A percentile compares a stretch with the other conserved stretches of the same genome.
Evolutionary conservation across 1,140 invertebrate genomes (phyloP).

Genomic region (Leptoteleia sp.): DNA sequence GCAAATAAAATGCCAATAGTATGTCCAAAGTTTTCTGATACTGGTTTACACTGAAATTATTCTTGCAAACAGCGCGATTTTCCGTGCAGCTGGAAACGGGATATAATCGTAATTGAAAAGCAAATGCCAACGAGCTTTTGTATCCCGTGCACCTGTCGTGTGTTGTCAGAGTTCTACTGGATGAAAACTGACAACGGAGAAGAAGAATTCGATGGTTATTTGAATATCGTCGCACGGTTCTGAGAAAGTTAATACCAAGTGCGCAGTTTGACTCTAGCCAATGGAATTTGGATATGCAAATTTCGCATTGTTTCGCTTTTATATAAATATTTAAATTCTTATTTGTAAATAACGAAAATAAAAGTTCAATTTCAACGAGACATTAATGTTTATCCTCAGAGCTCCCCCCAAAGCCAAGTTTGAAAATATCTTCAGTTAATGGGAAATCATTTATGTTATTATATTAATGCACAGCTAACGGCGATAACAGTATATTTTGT

Average conservation of each 20-base stretch:
- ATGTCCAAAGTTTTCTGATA: neutral
- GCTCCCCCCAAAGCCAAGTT: too few species aligned
- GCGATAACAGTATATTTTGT: too few species aligned
- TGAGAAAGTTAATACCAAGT: slow-evolving; percentile 22
- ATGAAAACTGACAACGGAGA: slow-evolving; percentile 21
- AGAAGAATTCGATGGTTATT: slow-evolving; percentile 28
- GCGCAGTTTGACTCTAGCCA: slow-evolving; percentile 7
- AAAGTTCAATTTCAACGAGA: too few species aligned
- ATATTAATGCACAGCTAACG: too few species aligned
- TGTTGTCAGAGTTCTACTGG: slow-evolving; percentile 32
- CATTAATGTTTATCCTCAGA: too few species aligned
- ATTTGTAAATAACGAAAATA: too few species aligned
- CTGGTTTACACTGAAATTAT: slow-evolving; percentile 7
- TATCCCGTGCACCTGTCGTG: slow-evolving; percentile 18
- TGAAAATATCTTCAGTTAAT: too few species aligned
- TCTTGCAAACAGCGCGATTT: slow-evolving; percentile 12
- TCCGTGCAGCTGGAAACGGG: slow-evolving; percentile 8
- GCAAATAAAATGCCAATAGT: too few species aligned
- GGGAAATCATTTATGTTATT: too few species aligned
- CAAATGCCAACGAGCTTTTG: slow-evolving; percentile 14
- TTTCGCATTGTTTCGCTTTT: neutral
- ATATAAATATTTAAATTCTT: slow-evolving; percentile 10
- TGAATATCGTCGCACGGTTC: slow-evolving; percentile 23
- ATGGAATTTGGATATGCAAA: slow-evolving; percentile 35
- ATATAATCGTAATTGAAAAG: slow-evolving; percentile 39